phyloP scores from a whole-genome alignment of 1,140 invertebrate species.

The Bicyclus anynana region DNA sequence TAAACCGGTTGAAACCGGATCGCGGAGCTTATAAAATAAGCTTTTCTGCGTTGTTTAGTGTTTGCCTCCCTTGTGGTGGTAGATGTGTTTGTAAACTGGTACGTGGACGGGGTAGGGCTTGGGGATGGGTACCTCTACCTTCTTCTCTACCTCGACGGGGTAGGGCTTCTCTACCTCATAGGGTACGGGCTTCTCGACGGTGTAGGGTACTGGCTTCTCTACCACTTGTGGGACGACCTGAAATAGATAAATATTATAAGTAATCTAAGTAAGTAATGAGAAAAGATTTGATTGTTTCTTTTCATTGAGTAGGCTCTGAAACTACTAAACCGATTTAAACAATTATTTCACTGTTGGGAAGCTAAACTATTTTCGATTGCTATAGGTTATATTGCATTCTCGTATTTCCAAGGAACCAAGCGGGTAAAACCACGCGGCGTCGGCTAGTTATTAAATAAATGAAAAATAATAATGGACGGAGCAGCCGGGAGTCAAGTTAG shows the following conservation, averaged over 20 bases:
- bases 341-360: too few relatives aligned
- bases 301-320: too few relatives aligned
- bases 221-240: slow-evolving; percentile 80
- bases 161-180: slow-evolving; percentile 88
- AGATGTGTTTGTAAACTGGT: slow-evolving; percentile 89
- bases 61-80: slow-evolving; percentile 81
- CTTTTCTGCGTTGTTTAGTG: slow-evolving; percentile 57
- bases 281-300: too few relatives aligned
- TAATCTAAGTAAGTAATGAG: background rate
- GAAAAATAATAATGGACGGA: too few relatives aligned
- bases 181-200: slow-evolving; percentile 86
- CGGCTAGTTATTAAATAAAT: too few relatives aligned
- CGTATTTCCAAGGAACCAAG: too few relatives aligned
- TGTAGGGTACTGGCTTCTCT: slow-evolving; percentile 86
- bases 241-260: background rate
- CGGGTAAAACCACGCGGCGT: too few relatives aligned
- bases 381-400: too few relatives aligned
- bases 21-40: slow-evolving; percentile 44
- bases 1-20: slow-evolving; percentile 15
- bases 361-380: too few relatives aligned
- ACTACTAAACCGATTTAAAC: too few relatives aligned
- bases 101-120: slow-evolving; percentile 88
- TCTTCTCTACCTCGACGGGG: slow-evolving; percentile 87
- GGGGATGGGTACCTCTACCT: slow-evolving; percentile 85
- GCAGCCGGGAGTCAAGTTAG: too few relatives aligned